A percentile compares a stretch with the other conserved stretches of the same genome.
Conservation (phyloP, 2,113 vertebrate genomes). For the Gallinago jamesoni region DNA sequence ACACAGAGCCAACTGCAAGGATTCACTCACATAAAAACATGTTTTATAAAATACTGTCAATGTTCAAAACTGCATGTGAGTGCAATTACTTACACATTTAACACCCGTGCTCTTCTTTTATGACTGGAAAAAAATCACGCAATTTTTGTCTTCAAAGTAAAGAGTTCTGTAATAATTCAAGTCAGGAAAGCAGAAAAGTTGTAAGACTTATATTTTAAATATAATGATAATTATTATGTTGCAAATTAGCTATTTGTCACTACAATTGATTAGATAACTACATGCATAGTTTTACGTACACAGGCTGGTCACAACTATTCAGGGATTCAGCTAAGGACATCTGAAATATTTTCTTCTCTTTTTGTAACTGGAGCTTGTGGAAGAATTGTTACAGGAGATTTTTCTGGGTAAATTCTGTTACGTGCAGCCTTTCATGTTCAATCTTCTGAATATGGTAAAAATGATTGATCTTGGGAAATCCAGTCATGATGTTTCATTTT, state of each 20-base stretch:
- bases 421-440: background rate
- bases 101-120: background rate
- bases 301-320: background rate
- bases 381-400: background rate
- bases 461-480: background rate
- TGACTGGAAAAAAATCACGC: background rate
- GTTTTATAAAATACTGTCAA: background rate
- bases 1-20: background rate
- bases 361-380: background rate
- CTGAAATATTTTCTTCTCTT: background rate
- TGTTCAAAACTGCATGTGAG: background rate
- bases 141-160: background rate
- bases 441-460: background rate
- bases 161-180: background rate
- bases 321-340: background rate
- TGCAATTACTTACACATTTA: background rate
- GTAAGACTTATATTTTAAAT: background rate
- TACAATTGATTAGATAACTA: background rate
- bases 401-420: background rate
- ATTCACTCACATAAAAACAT: background rate
- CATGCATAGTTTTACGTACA: background rate
- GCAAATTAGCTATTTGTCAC: background rate
- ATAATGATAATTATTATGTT: background rate
- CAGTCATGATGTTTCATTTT: background rate
- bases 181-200: background rate